A percentile compares a stretch with the other conserved stretches of the same genome.
Conservation (phyloP, 2,113 vertebrate species). For the Mastomys natalensis region DNA sequence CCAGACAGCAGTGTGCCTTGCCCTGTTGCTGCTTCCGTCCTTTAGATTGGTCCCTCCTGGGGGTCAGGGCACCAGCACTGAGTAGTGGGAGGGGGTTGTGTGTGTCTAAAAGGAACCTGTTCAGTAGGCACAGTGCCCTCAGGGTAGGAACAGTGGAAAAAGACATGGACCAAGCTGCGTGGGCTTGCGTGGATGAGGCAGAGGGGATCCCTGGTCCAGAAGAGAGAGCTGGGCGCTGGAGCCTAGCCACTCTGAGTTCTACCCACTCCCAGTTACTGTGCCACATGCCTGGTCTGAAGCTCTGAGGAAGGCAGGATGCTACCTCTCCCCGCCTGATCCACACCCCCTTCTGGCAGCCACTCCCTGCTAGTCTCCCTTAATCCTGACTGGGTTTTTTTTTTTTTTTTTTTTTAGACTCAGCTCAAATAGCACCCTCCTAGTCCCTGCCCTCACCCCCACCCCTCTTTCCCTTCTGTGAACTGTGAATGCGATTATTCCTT, state of each 20-base stretch:
- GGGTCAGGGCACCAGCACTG: background rate
- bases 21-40: background rate
- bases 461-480: constrained; percentile 36
- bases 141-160: background rate
- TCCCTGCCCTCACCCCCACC: background rate
- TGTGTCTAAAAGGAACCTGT: background rate
- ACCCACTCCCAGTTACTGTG: background rate
- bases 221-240: background rate
- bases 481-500: background rate
- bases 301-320: background rate
- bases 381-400: constrained; percentile 59
- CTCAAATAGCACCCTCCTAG: constrained; percentile 48
- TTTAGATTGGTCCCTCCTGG: background rate
- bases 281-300: background rate
- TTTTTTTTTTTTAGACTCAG: constrained; percentile 60
- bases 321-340: background rate
- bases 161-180: background rate
- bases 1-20: background rate
- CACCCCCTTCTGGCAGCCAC: constrained; percentile 9
- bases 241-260: background rate
- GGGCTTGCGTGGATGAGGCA: background rate
- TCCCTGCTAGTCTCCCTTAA: constrained; percentile 45
- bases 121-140: background rate
- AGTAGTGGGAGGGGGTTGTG: background rate
- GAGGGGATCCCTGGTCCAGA: background rate